These are phyloP conservation scores for Macrotus californicus DNA, from an alignment of 2,113 vertebrate genomes.

Conservation along the genomic window DNA sequence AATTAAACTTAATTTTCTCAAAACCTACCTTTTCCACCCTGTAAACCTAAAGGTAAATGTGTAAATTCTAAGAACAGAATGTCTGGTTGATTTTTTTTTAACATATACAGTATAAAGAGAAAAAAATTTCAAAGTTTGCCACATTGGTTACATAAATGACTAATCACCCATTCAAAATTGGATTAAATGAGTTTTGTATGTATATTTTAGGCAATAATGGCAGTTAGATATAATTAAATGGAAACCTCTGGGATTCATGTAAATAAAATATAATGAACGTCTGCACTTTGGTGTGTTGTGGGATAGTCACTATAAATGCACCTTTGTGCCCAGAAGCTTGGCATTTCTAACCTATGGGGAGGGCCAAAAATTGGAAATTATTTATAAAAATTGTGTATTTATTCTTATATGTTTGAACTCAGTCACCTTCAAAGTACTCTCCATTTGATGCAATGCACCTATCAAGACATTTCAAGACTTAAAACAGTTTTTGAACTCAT, in stretches of 20 bases:
- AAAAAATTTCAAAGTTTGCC: neutral
- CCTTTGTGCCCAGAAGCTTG: neutral
- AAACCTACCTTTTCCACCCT: neutral
- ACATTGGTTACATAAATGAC: neutral
- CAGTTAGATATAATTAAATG: neutral
- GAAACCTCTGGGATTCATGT: neutral
- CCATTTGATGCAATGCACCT: no score
- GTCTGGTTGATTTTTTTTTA: neutral
- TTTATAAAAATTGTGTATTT: no score
- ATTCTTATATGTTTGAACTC: no score
- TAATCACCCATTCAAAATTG: neutral
- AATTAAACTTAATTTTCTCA: neutral
- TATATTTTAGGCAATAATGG: neutral
- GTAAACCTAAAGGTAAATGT: neutral
- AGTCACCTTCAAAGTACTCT: no score
- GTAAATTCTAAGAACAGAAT: neutral
- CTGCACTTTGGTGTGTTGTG: neutral
- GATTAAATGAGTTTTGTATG: neutral
- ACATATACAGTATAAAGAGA: neutral
- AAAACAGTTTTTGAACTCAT: no score
- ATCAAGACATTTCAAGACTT: no score
- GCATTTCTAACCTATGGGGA: neutral
- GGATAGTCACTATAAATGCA: neutral
- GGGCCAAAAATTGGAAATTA: no score
- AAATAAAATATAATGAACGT: slow-evolving; percentile 27